Base-by-base conservation (phyloP, 2,797 vertebrate species). In the Alca torda region DNA sequence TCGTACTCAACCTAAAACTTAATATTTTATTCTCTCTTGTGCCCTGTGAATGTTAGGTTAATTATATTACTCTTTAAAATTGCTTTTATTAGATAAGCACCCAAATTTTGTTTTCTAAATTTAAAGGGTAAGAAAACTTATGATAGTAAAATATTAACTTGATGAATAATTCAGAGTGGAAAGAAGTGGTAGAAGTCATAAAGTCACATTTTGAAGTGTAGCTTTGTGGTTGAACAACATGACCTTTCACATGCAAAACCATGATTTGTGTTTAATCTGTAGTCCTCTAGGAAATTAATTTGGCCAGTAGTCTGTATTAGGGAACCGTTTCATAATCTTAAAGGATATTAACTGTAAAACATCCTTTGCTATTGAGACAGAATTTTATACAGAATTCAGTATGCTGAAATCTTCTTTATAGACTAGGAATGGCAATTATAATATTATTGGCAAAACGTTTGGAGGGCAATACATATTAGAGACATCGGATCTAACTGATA, bases 181-280 rank as follows among this genome's bases (percentile, higher is more conserved):
- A 94, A 79, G 46, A 91, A 91, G 46, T 60, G 23, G n/a, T 77
- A 69, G 65, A 76, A 87, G 48, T 53, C 59, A 77, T 78, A 86
- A 92, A 84, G 70, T 64, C 56, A 77, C 26, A 60, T 65, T 88
- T 93, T 96, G 68, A 85, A 87, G 41, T 63, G 43, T 60, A 65
- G 30, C 9, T 94, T 90, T 92, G 67, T 92, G 56, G 25, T 41
- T 59, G 28, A 84, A 60, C 59, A 87, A 37, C 7, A 68, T 37
- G 45, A 84, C 19, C 87, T 97, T 95, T 92, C 37, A 68, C 69
- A 73, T 85, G 28, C 0, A 0, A 83, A 90, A 54, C 46, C 7
- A 78, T 65, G 35, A 84, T 68, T 93, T 94, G 31, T 89, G 16
- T 95, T 95, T 90, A 94, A 96, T 61, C 79, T 87, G 33, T 73